These are phyloP conservation scores for Macrophya alboannulata DNA, from an alignment of 2,888 invertebrate species.

Conservation along the genomic window DNA sequence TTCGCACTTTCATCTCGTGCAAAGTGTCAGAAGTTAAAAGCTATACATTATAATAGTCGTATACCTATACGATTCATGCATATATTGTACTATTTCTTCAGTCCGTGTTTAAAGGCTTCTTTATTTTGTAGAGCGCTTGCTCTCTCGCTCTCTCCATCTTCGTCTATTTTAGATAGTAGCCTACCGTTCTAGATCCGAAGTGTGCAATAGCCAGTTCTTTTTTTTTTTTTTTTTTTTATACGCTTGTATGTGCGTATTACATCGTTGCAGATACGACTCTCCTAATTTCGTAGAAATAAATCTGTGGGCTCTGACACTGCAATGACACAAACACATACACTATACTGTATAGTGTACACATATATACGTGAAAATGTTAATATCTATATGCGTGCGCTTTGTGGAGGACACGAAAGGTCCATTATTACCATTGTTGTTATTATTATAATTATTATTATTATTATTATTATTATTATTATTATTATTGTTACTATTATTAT, in stretches of 20 bases:
- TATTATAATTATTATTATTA: background rate
- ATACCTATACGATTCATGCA: background rate
- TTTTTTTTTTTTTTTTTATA: background rate
- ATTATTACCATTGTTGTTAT: background rate
- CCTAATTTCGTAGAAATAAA: slow-evolving; percentile 31
- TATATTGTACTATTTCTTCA: background rate
- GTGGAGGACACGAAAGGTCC: background rate
- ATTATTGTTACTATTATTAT: background rate
- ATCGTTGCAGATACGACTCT: slow-evolving; percentile 11
- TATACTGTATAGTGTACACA: background rate
- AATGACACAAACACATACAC: slow-evolving; percentile 19
- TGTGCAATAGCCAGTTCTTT: slow-evolving; percentile 19
- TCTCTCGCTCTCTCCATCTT: background rate
- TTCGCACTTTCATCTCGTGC: background rate
- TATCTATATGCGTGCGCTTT: background rate
- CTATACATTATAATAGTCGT: background rate
- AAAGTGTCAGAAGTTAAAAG: background rate
- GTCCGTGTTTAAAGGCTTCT: slow-evolving; percentile 19
- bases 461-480: background rate
- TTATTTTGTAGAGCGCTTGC: background rate
- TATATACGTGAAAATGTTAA: background rate
- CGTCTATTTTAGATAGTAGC: slow-evolving; percentile 26
- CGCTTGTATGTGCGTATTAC: background rate
- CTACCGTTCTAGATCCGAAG: slow-evolving; percentile 24
- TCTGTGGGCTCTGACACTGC: background rate